These are phyloP conservation scores for Mico argentatus DNA, from an alignment of 2,797 vertebrate species.

Conservation along the genomic window DNA sequence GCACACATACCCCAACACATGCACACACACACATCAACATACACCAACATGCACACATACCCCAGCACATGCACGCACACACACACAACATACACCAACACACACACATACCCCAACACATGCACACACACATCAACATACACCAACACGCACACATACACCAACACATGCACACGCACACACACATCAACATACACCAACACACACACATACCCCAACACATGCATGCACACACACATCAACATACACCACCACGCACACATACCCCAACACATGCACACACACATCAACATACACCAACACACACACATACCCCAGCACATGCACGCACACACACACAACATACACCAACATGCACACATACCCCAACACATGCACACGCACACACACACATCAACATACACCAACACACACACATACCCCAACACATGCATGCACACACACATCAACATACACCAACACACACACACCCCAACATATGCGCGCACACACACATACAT, in stretches of 20 bases:
- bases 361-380: too few species aligned
- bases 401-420: background rate
- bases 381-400: accelerated
- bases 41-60: background rate
- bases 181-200: background rate
- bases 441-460: background rate
- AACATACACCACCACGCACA: background rate
- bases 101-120: background rate
- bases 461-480: background rate
- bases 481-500: background rate
- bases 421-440: background rate
- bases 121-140: too few species aligned
- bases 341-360: background rate
- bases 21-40: background rate
- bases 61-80: background rate
- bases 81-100: too few species aligned
- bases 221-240: background rate
- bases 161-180: background rate
- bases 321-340: too few species aligned
- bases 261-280: background rate
- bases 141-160: background rate
- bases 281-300: too few species aligned
- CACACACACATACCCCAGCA: background rate
- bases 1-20: background rate
- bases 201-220: too few species aligned